phyloP scores from a whole-genome alignment of 2,113 vertebrate genomes.

The Neodon shergylaensis region DNA sequence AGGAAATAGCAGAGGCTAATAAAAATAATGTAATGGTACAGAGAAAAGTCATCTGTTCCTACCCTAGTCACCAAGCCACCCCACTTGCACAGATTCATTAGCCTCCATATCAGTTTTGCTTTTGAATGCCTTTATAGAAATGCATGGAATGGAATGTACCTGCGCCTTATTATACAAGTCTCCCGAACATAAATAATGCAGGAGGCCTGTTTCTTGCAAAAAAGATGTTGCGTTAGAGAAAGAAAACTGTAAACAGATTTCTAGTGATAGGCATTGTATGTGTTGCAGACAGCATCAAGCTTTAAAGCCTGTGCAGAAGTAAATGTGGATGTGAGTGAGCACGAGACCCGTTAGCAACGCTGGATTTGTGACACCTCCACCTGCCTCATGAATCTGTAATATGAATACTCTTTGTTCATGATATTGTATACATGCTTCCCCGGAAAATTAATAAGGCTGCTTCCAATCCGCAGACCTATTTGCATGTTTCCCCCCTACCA shows the following conservation, averaged over 20 bases:
- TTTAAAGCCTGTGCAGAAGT: slow-evolving; percentile 1
- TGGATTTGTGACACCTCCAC: not conserved
- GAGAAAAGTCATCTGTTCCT: not conserved
- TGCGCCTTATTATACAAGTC: slow-evolving; percentile 67
- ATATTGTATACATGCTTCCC: slow-evolving; percentile 60
- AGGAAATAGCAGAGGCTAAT: slow-evolving; percentile 61
- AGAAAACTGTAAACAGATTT: slow-evolving; percentile 62
- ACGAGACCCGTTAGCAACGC: not conserved
- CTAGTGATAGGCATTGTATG: slow-evolving; percentile 42
- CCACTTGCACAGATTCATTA: slow-evolving; percentile 41
- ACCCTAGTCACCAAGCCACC: not conserved
- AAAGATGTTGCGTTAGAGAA: slow-evolving; percentile 66
- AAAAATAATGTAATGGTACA: slow-evolving; percentile 50
- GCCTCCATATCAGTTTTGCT: slow-evolving; percentile 29
- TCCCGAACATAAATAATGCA: slow-evolving; percentile 77
- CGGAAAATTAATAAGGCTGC: slow-evolving; percentile 72
- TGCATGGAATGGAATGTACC: slow-evolving; percentile 58
- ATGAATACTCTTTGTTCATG: slow-evolving; percentile 64
- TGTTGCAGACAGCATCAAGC: slow-evolving; percentile 44
- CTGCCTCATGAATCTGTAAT: slow-evolving; percentile 54
- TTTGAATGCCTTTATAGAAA: slow-evolving; percentile 60
- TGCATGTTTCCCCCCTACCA: slow-evolving; percentile 53
- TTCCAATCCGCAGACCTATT: slow-evolving; percentile 54
- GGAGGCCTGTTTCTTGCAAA: slow-evolving; percentile 56
- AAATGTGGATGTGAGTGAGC: not conserved